Evolutionary conservation across 2,113 vertebrate species (phyloP).

Genomic region (Nannobrachium achirus): DNA sequence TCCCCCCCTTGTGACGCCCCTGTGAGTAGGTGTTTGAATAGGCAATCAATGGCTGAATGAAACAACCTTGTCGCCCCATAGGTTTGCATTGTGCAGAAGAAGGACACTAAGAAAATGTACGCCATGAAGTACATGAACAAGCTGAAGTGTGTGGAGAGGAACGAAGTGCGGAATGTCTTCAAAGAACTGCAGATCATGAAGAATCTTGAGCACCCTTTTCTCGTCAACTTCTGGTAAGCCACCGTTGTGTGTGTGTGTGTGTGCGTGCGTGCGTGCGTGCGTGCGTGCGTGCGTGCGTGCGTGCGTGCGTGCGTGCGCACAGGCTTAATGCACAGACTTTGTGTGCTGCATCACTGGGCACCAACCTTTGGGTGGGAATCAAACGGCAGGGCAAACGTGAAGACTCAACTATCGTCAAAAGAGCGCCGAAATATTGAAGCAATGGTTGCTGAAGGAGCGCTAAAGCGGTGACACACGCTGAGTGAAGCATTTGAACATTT

Average conservation of each 20-base stretch:
- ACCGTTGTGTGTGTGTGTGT: neutral
- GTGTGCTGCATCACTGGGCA: too few relatives aligned
- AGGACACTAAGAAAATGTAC: constrained; percentile 98
- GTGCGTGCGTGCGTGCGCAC: neutral
- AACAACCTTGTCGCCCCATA: constrained; percentile 53
- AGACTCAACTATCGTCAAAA: too few relatives aligned
- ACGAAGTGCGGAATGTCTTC: constrained; percentile 96
- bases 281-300: neutral
- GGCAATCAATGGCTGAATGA: neutral
- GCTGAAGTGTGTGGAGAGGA: constrained; percentile 93
- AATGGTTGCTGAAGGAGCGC: too few relatives aligned
- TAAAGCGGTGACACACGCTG: too few relatives aligned
- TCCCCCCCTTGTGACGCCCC: too few relatives aligned
- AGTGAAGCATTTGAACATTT: too few relatives aligned
- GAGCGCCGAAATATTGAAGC: too few relatives aligned
- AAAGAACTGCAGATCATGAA: constrained; percentile 99
- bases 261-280: neutral
- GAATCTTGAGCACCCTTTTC: constrained; percentile 93
- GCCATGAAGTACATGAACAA: constrained; percentile 99
- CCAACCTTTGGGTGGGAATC: too few relatives aligned
- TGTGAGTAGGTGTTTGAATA: neutral
- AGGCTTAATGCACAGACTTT: too few relatives aligned
- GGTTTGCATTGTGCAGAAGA: constrained; percentile 99
- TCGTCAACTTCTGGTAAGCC: constrained; percentile 96
- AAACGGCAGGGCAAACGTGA: too few relatives aligned